These are phyloP conservation scores for Leptodactylus fallax DNA, from an alignment of 2,797 vertebrate genomes.

Conservation along the genomic window DNA sequence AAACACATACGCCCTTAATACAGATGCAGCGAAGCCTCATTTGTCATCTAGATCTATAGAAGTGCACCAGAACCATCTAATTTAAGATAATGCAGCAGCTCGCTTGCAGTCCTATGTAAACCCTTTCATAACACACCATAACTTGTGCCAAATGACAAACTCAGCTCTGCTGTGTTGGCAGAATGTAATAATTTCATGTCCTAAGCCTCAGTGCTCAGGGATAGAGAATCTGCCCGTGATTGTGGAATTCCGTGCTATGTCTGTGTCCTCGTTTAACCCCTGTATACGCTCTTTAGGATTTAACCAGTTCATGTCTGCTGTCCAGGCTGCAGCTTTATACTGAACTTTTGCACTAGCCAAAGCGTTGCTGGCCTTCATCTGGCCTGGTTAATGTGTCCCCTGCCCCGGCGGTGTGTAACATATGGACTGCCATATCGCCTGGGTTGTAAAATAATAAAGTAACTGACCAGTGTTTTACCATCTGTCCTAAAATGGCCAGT, in stretches of 20 bases:
- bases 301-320: not conserved
- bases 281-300: not conserved
- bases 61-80: too few species aligned
- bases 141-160: not conserved
- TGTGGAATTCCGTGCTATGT: not conserved
- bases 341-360: not conserved
- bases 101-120: not conserved
- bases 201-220: not conserved
- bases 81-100: too few species aligned
- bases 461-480: slow-evolving; percentile 78
- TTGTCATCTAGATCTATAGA: too few species aligned
- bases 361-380: not conserved
- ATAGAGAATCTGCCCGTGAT: not conserved
- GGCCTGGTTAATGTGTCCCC: not conserved
- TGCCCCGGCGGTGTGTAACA: slow-evolving; percentile 49
- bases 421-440: slow-evolving; percentile 74
- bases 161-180: not conserved
- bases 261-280: slow-evolving; percentile 34
- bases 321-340: not conserved
- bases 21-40: too few species aligned
- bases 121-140: not conserved
- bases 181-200: not conserved
- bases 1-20: too few species aligned
- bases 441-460: slow-evolving; percentile 82
- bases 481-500: slow-evolving; percentile 72